A percentile compares a stretch with the other conserved stretches of the same genome.
phyloP scores from a whole-genome alignment of 2,888 invertebrate species.

The Schrankia costaestrigalis region DNA sequence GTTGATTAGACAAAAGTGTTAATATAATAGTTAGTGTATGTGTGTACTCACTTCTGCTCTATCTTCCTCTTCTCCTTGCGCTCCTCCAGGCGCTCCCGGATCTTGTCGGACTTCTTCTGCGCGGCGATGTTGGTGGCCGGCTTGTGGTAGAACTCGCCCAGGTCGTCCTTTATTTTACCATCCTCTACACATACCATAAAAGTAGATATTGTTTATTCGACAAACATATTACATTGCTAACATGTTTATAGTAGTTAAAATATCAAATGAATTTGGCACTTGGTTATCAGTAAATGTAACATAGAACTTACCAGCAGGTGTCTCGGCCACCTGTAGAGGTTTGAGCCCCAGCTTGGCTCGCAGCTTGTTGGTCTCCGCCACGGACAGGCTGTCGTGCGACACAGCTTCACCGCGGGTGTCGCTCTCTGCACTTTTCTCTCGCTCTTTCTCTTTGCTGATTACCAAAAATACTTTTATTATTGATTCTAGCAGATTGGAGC shows the following conservation, averaged over 20 bases:
- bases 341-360: constrained; percentile 96
- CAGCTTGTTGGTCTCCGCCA: constrained; percentile 93
- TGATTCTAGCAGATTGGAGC: no score
- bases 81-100: constrained; percentile 88
- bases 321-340: constrained; percentile 87
- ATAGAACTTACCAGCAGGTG: constrained; percentile 52
- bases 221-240: no score
- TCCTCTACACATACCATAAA: constrained; percentile 46
- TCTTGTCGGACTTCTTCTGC: constrained; percentile 88
- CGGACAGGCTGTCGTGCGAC: constrained; percentile 84
- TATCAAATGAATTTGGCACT: background rate
- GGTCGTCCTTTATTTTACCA: constrained; percentile 77
- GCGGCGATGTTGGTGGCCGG: constrained; percentile 88
- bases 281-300: background rate
- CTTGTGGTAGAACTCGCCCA: constrained; percentile 93
- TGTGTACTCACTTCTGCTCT: constrained; percentile 83
- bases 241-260: no score
- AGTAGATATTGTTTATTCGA: no score
- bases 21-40: no score
- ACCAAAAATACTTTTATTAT: background rate
- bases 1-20: no score
- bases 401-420: constrained; percentile 38
- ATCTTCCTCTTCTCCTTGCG: constrained; percentile 89
- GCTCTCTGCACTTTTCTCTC: constrained; percentile 39
- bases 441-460: constrained; percentile 16